phyloP scores from a whole-genome alignment of 2,888 invertebrate species.

The Phyllotreta striolata region DNA sequence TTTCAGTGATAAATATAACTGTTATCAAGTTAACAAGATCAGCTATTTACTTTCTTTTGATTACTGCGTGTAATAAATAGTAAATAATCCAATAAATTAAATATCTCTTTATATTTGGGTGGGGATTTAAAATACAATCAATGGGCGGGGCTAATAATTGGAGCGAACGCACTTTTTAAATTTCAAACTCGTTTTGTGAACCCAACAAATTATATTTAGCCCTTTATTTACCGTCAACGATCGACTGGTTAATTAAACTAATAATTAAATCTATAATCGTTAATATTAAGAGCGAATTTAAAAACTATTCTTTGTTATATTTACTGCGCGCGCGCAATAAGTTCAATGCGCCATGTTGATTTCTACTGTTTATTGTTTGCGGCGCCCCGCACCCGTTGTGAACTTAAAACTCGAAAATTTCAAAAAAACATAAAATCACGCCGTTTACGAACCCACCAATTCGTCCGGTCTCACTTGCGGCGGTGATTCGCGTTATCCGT shows the following conservation, averaged over 20 bases:
- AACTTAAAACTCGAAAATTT: conserved; percentile 46
- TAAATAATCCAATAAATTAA: neutral
- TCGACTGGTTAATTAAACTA: neutral
- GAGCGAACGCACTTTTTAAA: conserved; percentile 28
- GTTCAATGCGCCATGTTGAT: conserved; percentile 57
- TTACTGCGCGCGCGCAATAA: conserved; percentile 24
- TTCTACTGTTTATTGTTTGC: conserved; percentile 61
- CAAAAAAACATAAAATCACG: conserved; percentile 43
- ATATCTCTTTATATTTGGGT: neutral
- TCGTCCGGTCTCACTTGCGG: conserved; percentile 16
- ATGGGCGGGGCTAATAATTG: conserved; percentile 32
- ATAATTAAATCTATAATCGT: neutral
- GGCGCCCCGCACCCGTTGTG: conserved; percentile 60
- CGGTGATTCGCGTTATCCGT: conserved; percentile 34
- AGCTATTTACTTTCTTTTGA: no score
- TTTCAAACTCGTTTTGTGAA: conserved; percentile 22
- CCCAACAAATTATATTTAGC: neutral
- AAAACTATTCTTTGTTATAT: conserved; percentile 29
- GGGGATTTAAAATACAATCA: conserved; percentile 18
- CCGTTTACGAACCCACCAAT: conserved; percentile 33
- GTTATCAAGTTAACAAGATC: no score
- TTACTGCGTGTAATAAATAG: neutral
- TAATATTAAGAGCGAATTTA: neutral
- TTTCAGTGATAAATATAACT: no score
- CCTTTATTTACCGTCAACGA: neutral